A percentile compares a stretch with the other conserved stretches of the same genome.
Evolutionary conservation across 2,888 invertebrate species (phyloP).

Genomic region (Frankliniella intonsa): DNA sequence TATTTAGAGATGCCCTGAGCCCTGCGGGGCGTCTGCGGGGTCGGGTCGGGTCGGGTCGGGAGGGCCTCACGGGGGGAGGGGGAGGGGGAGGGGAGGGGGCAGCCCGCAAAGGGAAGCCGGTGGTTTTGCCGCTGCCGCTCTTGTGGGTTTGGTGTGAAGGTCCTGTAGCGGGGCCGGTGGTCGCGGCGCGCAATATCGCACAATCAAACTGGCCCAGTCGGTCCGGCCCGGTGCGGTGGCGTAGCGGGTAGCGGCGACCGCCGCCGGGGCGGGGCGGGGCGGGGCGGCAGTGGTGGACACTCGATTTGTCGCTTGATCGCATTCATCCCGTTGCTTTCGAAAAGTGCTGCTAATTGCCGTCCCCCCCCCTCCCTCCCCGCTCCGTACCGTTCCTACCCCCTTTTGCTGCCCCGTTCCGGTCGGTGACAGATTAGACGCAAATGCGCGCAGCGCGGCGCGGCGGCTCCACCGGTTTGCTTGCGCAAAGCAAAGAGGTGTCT

Average conservation of each 20-base stretch:
- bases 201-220: background rate
- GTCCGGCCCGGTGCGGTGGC: no score
- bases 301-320: slow-evolving; percentile 10
- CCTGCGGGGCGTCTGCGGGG: no score
- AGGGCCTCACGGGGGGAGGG: no score
- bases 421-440: background rate
- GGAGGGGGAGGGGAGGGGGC: no score
- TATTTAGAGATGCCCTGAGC: no score
- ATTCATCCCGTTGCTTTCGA: background rate
- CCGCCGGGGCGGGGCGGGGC: background rate
- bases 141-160: background rate
- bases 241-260: background rate
- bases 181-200: background rate
- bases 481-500: no score
- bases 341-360: background rate
- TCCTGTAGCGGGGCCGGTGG: no score
- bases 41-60: no score
- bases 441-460: no score
- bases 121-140: background rate
- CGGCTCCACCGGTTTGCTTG: no score
- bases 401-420: background rate
- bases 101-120: background rate
- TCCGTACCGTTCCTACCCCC: background rate
- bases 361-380: background rate
- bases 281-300: background rate